A percentile compares a stretch with the other conserved stretches of the same genome.
These are phyloP conservation scores for Henricia sp. DNA, from an alignment of 53 echinoderm and acorn worm species.

Conservation along the genomic window DNA sequence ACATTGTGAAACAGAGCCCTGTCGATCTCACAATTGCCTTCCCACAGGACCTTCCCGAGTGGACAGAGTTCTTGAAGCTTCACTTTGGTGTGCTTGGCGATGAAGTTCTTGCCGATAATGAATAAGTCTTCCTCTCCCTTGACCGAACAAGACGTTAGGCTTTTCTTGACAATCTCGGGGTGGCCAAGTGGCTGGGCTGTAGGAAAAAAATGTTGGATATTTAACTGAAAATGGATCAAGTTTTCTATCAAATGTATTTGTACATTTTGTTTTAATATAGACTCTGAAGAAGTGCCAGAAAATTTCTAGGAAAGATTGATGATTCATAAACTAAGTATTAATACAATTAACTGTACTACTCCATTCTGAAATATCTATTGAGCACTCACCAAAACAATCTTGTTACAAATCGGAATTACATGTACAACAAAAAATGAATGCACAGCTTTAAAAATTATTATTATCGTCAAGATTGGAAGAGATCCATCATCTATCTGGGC, in stretches of 20 bases:
- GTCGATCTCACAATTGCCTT: constrained; percentile 91
- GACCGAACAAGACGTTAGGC: constrained; percentile 77
- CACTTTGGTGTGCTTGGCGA: constrained; percentile 87
- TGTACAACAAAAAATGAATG: too few species aligned
- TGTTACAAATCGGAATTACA: too few species aligned
- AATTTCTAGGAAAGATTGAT: too few species aligned
- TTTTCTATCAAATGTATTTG: too few species aligned
- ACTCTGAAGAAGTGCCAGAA: too few species aligned
- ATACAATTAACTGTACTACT: too few species aligned
- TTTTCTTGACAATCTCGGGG: constrained; percentile 96
- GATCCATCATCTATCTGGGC: background rate
- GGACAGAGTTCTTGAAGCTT: constrained; percentile 81
- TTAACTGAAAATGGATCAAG: background rate
- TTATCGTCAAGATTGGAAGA: too few species aligned
- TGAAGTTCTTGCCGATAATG: constrained; percentile 98
- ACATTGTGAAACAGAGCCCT: constrained; percentile 92
- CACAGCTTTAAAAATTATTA: too few species aligned
- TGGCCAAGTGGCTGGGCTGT: constrained; percentile 96
- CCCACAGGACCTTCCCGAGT: constrained; percentile 79
- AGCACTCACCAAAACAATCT: too few species aligned
- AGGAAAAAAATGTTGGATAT: background rate
- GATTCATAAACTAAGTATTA: too few species aligned
- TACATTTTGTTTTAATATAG: too few species aligned
- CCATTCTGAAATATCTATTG: too few species aligned
- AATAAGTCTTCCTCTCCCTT: constrained; percentile 93